Base-by-base conservation (phyloP, 2,113 vertebrate genomes). In the Ibidorhyncha struthersii region DNA sequence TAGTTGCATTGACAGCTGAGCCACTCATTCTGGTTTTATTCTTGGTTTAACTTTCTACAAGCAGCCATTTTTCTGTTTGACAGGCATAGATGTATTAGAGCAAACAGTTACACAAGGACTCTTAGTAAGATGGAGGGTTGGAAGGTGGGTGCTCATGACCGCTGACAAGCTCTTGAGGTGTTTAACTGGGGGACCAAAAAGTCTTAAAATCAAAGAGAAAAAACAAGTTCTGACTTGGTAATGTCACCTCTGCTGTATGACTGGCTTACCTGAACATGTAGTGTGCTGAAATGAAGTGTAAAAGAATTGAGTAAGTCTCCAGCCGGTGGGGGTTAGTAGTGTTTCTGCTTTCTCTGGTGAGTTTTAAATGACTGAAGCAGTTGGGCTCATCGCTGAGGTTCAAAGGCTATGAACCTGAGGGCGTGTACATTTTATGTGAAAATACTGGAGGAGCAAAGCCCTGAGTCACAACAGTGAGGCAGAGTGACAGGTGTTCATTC, bases 101-200 rank as follows among this genome's bases (percentile, higher is more conserved):
- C 20, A 29, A 92, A 27, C 14, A 81, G 30, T 41, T 23, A 55
- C 29, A 59, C 15, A 25, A n/a, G 7, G 12, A n/a, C 45, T 66
- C 10, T 74, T 32, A 43, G 22, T 66, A 62, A 86, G 58, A 55
- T 0, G 2, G n/a, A 66, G 21, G 22, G 22, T 16, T 89, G 12
- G 45, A 62, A 81, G 41, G 43, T 0, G 1, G 19, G 21, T 25
- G 4, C 16, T 78, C 1, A 0, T 22, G 59, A 40, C 15, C 0
- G 0, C 3, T 58, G 19, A 38, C 4, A 9, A 38, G n/a, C 34
- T 88, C 38, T 40, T 85, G 52, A 67, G 18, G 30, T 52, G 15
- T 66, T 92, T 58, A 91, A 66, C 25, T 67, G 32, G 14, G 11
- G 3, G 14, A 88, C 18, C 0, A 1, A 77, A 86, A 63, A 17